Base-by-base conservation (phyloP, 2,888 invertebrate species). In the Daptonema setosum region DNA sequence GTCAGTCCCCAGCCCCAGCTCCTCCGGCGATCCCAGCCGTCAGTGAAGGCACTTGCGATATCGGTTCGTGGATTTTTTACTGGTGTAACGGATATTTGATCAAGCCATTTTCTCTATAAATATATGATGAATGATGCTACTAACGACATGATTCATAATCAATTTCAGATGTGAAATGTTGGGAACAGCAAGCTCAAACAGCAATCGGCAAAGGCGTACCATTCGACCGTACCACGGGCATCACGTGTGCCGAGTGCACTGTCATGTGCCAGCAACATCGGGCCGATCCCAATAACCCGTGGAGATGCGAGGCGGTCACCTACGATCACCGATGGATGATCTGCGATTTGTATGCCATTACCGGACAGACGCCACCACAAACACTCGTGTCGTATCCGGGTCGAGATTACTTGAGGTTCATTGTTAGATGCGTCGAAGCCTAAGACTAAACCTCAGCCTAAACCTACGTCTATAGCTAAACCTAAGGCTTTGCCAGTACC, bases 341-440 rank as follows among this genome's bases (percentile, higher is more conserved):
- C 24, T 64, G 64, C 52, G 64, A 64, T 53, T 53, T 64, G 28
- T 64, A 63, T 57, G 65, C 64, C 14, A 55, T 64, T 14, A 59
- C 60, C 50, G 64, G 64, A 20, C 58, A 51, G 2, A 51, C 52
- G 14, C 52, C 28, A 25, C 64, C 64, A 2, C 63, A 60, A 52
- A 60, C 56, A 56, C 54, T 64, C 28, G 53, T 58, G 3, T 55
- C 58, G 25, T 64, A 57, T 53, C 56, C 57, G 22, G 60, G 60
- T 8, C 55, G 64, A n/a, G 64, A 65, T 54, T 64, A 65, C 55
- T 64, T 65, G 54, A 55, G 50, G 59, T 63, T 3, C 11, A n/a
- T 20, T 20, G 45, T 45, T 45, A n/a, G n/a, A n/a, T n/a, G n/a
- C n/a, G n/a, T n/a, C n/a, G n/a, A n/a, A n/a, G n/a, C n/a, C n/a